Conservation (phyloP, 2,888 invertebrate species). For the Pemphredon lugubris region DNA sequence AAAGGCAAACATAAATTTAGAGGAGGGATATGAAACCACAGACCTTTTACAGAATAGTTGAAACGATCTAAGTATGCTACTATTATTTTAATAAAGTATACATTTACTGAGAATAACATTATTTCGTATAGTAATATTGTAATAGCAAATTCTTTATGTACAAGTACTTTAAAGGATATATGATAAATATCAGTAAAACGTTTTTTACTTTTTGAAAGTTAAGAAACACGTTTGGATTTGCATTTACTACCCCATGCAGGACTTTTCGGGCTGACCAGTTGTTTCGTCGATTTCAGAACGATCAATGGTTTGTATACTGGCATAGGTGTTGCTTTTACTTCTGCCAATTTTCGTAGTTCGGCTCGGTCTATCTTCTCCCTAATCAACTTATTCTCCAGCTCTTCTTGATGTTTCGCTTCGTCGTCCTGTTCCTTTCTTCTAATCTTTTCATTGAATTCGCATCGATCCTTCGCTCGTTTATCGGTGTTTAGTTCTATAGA, state of each 20-base stretch:
- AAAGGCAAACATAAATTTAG: no score
- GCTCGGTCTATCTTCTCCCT: constrained; percentile 82
- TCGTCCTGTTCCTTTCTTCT: constrained; percentile 83
- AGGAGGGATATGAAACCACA: no score
- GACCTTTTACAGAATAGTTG: no score
- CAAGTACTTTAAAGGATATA: no score
- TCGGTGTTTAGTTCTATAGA: constrained; percentile 83
- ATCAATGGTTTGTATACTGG: constrained; percentile 82
- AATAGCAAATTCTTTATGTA: no score
- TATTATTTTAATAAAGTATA: no score
- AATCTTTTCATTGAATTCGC: constrained; percentile 83
- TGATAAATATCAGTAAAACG: no score
- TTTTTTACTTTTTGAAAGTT: no score
- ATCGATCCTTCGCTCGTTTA: constrained; percentile 84
- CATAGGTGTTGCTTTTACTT: constrained; percentile 86
- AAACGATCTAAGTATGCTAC: no score
- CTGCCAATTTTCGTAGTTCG: constrained; percentile 83
- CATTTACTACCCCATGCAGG: constrained; percentile 78
- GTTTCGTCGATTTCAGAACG: constrained; percentile 82
- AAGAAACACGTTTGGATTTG: constrained; percentile 27
- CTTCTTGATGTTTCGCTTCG: constrained; percentile 81
- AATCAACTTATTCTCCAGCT: constrained; percentile 71
- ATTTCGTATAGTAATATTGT: no score
- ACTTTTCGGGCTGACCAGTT: constrained; percentile 85
- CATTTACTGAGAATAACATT: no score